Evolutionary conservation across 2,113 vertebrate genomes (phyloP).

Genomic region (Xyliphius kryptos): DNA sequence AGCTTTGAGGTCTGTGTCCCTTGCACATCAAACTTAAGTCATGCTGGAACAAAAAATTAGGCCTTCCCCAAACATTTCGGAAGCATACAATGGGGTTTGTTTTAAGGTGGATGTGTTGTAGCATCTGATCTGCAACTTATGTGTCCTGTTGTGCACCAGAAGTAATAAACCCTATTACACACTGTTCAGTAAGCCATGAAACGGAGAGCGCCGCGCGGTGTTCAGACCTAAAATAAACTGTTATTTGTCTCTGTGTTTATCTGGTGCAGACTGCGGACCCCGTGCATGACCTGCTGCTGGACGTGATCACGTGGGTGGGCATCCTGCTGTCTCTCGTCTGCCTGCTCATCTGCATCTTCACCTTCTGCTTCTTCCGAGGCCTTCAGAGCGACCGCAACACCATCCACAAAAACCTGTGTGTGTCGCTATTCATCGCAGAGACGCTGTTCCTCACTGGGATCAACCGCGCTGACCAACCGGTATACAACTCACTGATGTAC

Average conservation of each 20-base stretch:
- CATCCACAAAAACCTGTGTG: slow-evolving; percentile 96
- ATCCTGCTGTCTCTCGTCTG: slow-evolving; percentile 97
- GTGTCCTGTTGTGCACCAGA: no score
- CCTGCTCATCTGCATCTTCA: slow-evolving; percentile 98
- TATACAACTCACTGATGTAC: slow-evolving; percentile 54
- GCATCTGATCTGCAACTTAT: no score
- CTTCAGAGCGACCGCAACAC: slow-evolving; percentile 97
- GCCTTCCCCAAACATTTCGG: no score
- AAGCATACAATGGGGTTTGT: no score
- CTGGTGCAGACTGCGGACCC: slow-evolving; percentile 74
- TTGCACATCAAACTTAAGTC: no score
- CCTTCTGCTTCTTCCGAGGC: slow-evolving; percentile 97
- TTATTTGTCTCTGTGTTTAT: slow-evolving; percentile 4
- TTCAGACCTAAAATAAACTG: no score
- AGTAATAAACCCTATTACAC: no score
- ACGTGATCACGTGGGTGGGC: slow-evolving; percentile 97
- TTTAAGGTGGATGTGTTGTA: no score
- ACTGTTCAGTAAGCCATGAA: no score
- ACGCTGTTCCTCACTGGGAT: slow-evolving; percentile 95
- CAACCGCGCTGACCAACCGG: slow-evolving; percentile 91
- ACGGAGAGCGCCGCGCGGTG: no score
- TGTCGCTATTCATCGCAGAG: slow-evolving; percentile 94
- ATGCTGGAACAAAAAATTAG: no score
- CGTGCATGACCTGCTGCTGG: slow-evolving; percentile 87
- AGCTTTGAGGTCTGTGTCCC: no score